Conservation (phyloP, 2,888 invertebrate species). For the Pyrgus malvae region DNA sequence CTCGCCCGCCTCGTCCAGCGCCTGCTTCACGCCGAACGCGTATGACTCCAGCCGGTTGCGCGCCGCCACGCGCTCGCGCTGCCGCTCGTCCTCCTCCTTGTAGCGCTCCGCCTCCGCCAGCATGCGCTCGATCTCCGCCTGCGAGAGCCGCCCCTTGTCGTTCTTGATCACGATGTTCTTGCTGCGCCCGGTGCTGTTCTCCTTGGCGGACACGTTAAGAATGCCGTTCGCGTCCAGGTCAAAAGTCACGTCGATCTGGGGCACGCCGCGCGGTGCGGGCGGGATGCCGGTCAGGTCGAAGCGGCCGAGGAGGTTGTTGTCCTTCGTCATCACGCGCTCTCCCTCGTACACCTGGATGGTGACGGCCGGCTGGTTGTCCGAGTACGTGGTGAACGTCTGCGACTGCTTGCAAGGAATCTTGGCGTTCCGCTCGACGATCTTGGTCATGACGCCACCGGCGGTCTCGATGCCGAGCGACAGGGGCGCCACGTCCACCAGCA, state of each 20-base stretch:
- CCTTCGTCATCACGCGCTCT: no score
- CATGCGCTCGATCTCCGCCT: constrained; percentile 92
- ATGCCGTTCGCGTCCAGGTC: constrained; percentile 91
- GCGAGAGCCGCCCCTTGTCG: constrained; percentile 90
- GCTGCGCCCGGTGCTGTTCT: constrained; percentile 84
- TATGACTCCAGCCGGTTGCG: constrained; percentile 89
- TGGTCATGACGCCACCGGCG: constrained; percentile 90
- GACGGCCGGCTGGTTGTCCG: constrained; percentile 90
- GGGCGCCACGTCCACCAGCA: constrained; percentile 82
- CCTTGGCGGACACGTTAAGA: constrained; percentile 91
- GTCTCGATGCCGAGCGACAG: constrained; percentile 89
- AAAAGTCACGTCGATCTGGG: constrained; percentile 87
- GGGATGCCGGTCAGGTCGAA: constrained; percentile 86
- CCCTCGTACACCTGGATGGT: constrained; percentile 87
- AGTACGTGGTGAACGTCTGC: constrained; percentile 89
- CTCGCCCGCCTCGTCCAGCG: constrained; percentile 82
- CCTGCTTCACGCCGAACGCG: constrained; percentile 86
- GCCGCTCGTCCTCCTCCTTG: constrained; percentile 87
- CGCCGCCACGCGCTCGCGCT: constrained; percentile 84
- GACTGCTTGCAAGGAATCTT: constrained; percentile 87
- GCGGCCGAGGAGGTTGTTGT: constrained; percentile 86
- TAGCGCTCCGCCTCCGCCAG: constrained; percentile 87
- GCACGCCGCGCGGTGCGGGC: constrained; percentile 85
- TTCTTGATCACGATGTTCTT: constrained; percentile 91
- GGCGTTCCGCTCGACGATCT: constrained; percentile 86